Percentiles rank a stretch among this genome's conserved stretches.
Evolutionary conservation across 1,140 invertebrate genomes (phyloP).

Genomic region (Cotesia chilonis): DNA sequence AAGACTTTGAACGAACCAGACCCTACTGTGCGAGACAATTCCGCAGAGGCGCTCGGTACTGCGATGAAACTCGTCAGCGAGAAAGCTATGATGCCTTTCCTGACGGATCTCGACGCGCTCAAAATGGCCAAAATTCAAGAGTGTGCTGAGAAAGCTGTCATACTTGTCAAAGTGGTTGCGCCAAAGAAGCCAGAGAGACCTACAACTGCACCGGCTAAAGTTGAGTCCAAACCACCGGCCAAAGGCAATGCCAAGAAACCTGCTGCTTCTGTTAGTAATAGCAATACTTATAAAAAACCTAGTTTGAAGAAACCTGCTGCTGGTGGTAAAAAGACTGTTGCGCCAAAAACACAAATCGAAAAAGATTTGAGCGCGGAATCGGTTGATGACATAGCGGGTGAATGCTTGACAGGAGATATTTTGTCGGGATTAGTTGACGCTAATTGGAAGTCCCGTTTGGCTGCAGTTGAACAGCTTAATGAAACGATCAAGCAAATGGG

Average conservation of each 20-base stretch:
- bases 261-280: slow-evolving; percentile 62
- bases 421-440: slow-evolving; percentile 76
- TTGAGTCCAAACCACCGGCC: slow-evolving; percentile 54
- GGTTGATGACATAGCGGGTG: slow-evolving; percentile 74
- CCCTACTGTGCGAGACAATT: slow-evolving; percentile 83
- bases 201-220: slow-evolving; percentile 65
- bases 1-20: slow-evolving; percentile 91
- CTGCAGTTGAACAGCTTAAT: slow-evolving; percentile 77
- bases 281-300: slow-evolving; percentile 64
- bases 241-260: slow-evolving; percentile 45
- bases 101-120: slow-evolving; percentile 87
- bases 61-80: slow-evolving; percentile 94
- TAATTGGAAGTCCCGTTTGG: slow-evolving; percentile 89
- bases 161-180: slow-evolving; percentile 75
- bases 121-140: slow-evolving; percentile 98
- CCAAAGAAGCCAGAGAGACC: slow-evolving; percentile 68
- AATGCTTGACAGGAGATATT: slow-evolving; percentile 71
- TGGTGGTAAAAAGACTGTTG: slow-evolving; percentile 54
- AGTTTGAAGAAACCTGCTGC: slow-evolving; percentile 49
- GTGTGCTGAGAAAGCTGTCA: slow-evolving; percentile 89
- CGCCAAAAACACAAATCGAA: slow-evolving; percentile 53
- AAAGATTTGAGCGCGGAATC: slow-evolving; percentile 69
- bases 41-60: slow-evolving; percentile 92
- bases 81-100: slow-evolving; percentile 85
- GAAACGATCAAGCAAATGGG: slow-evolving; percentile 70